Percentiles rank a stretch among this genome's conserved stretches.
Conservation (phyloP, 2,113 vertebrate species). For the Narcine bancroftii region DNA sequence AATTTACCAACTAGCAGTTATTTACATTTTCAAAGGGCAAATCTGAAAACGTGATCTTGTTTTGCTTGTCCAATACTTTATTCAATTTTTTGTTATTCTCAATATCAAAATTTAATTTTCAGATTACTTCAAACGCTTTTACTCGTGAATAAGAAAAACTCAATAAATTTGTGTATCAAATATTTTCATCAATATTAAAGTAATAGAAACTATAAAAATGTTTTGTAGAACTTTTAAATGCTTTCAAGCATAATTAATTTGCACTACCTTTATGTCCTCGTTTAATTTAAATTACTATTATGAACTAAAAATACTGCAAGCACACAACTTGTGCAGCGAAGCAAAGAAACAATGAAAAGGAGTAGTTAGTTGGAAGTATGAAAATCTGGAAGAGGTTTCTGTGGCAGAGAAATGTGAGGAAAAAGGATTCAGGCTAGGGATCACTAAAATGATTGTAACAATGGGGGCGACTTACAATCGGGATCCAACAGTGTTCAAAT, state of each 20-base stretch:
- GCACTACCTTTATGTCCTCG: neutral
- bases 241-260: neutral
- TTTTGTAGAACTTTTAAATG: neutral
- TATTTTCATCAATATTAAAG: neutral
- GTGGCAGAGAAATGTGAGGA: neutral
- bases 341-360: neutral
- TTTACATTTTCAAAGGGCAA: too few relatives aligned
- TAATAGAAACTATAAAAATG: neutral
- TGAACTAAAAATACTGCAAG: neutral
- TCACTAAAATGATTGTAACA: neutral
- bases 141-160: neutral
- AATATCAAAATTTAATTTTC: too few relatives aligned
- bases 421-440: neutral
- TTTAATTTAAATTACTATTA: neutral
- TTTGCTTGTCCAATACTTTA: too few relatives aligned
- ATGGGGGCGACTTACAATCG: neutral
- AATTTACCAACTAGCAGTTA: too few relatives aligned
- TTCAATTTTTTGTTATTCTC: too few relatives aligned
- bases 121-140: neutral
- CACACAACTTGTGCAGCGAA: neutral
- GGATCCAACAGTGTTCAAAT: neutral
- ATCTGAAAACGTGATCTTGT: too few relatives aligned
- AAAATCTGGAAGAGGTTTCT: neutral
- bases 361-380: neutral
- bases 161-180: neutral